Conservation (phyloP, 2,888 invertebrate genomes). For the Mellilla xanthometata region DNA sequence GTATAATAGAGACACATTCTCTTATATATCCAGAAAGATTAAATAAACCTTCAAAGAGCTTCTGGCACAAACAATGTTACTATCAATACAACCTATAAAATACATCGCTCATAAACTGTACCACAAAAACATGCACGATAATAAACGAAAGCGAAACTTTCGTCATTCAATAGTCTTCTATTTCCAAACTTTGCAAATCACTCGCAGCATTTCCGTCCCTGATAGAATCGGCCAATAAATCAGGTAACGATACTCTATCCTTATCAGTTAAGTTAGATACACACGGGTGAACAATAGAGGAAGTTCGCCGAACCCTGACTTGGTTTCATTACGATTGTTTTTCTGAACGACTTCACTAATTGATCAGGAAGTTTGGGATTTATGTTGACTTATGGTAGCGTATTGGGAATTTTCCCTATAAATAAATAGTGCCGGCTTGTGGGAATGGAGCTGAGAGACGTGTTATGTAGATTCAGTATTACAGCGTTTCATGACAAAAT, state of each 20-base stretch:
- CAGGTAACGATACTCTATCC: slow-evolving; percentile 18
- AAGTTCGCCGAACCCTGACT: slow-evolving; percentile 24
- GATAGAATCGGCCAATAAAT: slow-evolving; percentile 22
- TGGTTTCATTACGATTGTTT: slow-evolving; percentile 27
- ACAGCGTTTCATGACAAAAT: no score
- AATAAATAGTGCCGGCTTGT: no score
- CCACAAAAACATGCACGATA: not conserved
- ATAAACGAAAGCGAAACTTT: slow-evolving; percentile 1
- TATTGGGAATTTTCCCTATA: not conserved
- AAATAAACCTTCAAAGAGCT: no score
- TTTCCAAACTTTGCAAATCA: slow-evolving; percentile 7
- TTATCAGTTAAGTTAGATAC: slow-evolving; percentile 23
- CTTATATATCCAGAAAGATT: no score
- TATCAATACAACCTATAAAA: not conserved
- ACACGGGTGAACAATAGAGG: slow-evolving; percentile 22
- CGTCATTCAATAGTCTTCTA: slow-evolving; percentile 3
- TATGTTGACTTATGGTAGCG: not conserved
- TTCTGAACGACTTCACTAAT: slow-evolving; percentile 29
- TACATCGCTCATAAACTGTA: not conserved
- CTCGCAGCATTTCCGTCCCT: not conserved
- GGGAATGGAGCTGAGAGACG: no score
- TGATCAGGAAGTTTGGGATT: slow-evolving; percentile 21
- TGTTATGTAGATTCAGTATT: no score
- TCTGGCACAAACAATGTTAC: not conserved
- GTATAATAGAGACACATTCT: no score